Conservation (phyloP, 1,140 invertebrate genomes). For the Drosophila arizonae region DNA sequence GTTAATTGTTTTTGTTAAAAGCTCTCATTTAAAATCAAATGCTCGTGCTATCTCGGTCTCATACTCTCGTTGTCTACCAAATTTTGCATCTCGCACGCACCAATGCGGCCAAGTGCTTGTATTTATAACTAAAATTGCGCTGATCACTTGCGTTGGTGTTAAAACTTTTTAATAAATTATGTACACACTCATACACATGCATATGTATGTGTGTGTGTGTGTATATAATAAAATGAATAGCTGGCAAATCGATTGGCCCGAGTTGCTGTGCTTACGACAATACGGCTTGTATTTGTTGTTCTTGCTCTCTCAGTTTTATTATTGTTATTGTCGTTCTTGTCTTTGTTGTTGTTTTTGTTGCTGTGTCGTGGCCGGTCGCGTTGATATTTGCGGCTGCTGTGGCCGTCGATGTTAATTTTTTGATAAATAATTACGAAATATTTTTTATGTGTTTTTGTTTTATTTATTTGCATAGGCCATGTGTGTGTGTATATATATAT, state of each 20-base stretch:
- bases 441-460: slow-evolving; percentile 16
- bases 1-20: slow-evolving; percentile 71
- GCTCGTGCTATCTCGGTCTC: slow-evolving; percentile 29
- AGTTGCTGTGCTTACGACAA: slow-evolving; percentile 41
- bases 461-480: slow-evolving; percentile 39
- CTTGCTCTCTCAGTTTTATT: slow-evolving; percentile 23
- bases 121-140: slow-evolving; percentile 67
- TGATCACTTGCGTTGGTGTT: slow-evolving; percentile 48
- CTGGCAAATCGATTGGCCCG: slow-evolving; percentile 62
- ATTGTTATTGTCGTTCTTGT: slow-evolving; percentile 6
- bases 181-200: slow-evolving; percentile 10
- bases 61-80: neutral
- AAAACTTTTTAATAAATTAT: slow-evolving; percentile 75
- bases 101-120: slow-evolving; percentile 60
- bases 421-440: slow-evolving; percentile 77
- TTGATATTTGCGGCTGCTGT: slow-evolving; percentile 33
- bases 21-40: slow-evolving; percentile 61
- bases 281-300: slow-evolving; percentile 30
- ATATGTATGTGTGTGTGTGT: slow-evolving; percentile 5
- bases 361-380: slow-evolving; percentile 26
- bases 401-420: slow-evolving; percentile 34
- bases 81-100: slow-evolving; percentile 30
- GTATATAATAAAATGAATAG: slow-evolving; percentile 70
- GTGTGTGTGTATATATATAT: too few relatives aligned
- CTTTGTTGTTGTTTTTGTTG: slow-evolving; percentile 29